Base-by-base conservation (phyloP, 2,888 invertebrate genomes). In the Leptopterna dolabrata region DNA sequence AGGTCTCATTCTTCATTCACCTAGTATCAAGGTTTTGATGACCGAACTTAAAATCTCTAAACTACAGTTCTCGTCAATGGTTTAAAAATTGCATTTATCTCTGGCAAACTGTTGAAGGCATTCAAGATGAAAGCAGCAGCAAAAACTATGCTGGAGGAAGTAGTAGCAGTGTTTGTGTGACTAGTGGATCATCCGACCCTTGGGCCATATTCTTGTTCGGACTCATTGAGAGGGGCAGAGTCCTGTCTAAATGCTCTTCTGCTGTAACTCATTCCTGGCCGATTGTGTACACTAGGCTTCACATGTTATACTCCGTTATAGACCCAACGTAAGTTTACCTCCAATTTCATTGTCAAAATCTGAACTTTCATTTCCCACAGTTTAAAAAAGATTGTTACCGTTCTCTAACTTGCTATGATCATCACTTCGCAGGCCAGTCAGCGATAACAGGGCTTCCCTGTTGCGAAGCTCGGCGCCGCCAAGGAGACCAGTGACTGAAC, bases 231-330 rank as follows among this genome's bases (percentile, higher is more conserved):
- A 94, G 96, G 29, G 96, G 95, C 88, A 94, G 96, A 87, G 95
- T 98, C 80, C 94, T 97, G 27, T 95, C 95, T 16, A 93, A 95
- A 47, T 99, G 98, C 91, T 96, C 97, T 0, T 95, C 96, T 30
- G 97, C 97, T 0, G 94, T 97, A 0, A 94, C 95, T 71, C 97
- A 98, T 91, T 97, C 98, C 2, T 99, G 99, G 99, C 98, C 99
- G 0, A 96, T 98, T 87, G 95, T 98, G 36, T 98, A 97, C 93
- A 95, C 96, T 0, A 94, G 99, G 90, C 95, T 99, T 85, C 97
- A 97, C 90, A 96, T 97, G 0, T 93, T 99, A 1, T 98, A 96
- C 92, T 95, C 96, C 63, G 97, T 98, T 87, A 96, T 99, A 19
- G 99, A 99, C 93, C 99, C 97, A 9, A 96, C 96, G 96, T 97